Evolutionary conservation across 23 tunicate species (phyloP).

Genomic region (Ascidia mentula): DNA sequence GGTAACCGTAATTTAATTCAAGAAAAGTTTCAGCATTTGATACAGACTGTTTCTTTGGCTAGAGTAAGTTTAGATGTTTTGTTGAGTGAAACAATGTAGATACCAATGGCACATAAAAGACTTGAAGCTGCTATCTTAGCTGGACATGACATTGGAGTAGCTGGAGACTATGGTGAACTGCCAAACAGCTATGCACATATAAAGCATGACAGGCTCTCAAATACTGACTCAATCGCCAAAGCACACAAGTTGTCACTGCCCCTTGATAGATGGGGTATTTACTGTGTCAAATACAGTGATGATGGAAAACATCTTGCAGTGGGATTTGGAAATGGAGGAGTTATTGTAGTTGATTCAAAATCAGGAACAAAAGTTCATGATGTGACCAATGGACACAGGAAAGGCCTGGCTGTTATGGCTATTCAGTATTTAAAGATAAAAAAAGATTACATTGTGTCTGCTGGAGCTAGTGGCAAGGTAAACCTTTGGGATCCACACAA

Average conservation of each 20-base stretch:
- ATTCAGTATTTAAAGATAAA: constrained; percentile 28
- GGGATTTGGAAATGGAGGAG: constrained; percentile 89
- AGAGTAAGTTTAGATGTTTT: not conserved
- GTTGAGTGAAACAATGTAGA: too few relatives aligned
- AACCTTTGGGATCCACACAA: constrained; percentile 33
- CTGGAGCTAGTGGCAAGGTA: constrained; percentile 56
- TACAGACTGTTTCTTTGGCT: not conserved
- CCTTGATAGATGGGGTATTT: constrained; percentile 62
- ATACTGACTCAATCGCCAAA: not conserved
- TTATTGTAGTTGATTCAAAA: constrained; percentile 17
- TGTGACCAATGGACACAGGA: constrained; percentile 36
- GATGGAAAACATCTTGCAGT: constrained; percentile 60
- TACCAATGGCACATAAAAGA: constrained; percentile 19
- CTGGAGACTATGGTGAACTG: constrained; percentile 19
- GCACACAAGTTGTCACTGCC: constrained; percentile 23
- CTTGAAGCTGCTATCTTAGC: constrained; percentile 24
- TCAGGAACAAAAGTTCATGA: constrained; percentile 12
- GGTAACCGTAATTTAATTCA: not conserved
- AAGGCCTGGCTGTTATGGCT: constrained; percentile 59
- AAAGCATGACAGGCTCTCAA: not conserved
- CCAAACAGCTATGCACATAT: not conserved
- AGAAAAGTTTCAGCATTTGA: not conserved
- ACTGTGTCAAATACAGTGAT: constrained; percentile 37
- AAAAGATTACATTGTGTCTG: constrained; percentile 18
- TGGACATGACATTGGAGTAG: constrained; percentile 18